These are phyloP conservation scores for Patagioenas fasciata DNA, from an alignment of 2,113 vertebrate species.

Conservation along the genomic window DNA sequence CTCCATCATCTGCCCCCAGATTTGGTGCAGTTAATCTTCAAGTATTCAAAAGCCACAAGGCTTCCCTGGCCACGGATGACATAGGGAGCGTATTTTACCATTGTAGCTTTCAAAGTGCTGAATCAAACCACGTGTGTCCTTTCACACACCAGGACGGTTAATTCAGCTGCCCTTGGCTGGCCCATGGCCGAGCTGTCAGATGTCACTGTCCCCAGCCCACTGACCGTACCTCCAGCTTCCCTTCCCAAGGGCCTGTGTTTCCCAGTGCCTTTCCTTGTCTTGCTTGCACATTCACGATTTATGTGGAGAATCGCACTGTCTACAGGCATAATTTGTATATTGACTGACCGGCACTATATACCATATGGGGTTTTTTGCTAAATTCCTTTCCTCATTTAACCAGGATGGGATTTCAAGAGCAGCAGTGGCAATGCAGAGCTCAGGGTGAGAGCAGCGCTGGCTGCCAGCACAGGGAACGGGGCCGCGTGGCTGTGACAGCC, in stretches of 20 bases:
- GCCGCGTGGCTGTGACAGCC: neutral
- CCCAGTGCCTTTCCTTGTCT: neutral
- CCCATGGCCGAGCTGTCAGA: neutral
- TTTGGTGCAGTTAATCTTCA: neutral
- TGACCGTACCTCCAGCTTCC: fast-evolving
- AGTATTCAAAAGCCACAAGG: fast-evolving
- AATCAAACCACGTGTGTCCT: fast-evolving
- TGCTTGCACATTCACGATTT: fast-evolving
- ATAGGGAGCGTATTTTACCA: neutral
- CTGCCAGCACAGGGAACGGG: neutral
- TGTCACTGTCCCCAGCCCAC: neutral
- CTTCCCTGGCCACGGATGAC: neutral
- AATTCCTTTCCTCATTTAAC: neutral
- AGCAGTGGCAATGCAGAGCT: neutral
- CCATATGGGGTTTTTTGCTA: fast-evolving
- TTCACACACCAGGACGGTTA: fast-evolving
- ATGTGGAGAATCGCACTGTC: fast-evolving
- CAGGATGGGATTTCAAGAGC: fast-evolving
- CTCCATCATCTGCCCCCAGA: neutral
- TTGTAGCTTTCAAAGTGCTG: neutral
- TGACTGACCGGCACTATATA: neutral
- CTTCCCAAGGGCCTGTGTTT: neutral
- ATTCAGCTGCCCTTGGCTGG: neutral
- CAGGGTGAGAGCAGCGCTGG: fast-evolving
- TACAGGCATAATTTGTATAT: neutral